These are phyloP conservation scores for Odontophorus gujanensis DNA, from an alignment of 2,113 vertebrate genomes.

Conservation along the genomic window DNA sequence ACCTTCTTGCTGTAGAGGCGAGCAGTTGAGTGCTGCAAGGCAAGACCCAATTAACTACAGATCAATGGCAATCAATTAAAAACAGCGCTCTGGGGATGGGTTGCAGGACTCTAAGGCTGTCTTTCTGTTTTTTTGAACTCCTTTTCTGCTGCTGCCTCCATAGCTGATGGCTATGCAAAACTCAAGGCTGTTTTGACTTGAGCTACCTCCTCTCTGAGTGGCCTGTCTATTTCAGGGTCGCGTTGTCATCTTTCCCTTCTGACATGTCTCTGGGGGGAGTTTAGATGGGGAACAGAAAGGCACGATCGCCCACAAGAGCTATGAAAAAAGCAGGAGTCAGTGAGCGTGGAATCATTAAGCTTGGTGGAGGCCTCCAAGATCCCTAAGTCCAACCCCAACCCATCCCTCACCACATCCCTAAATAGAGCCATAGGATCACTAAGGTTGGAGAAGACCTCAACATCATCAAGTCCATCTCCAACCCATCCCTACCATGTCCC, in stretches of 20 bases:
- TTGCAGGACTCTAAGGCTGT: too few species aligned
- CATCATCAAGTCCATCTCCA: too few species aligned
- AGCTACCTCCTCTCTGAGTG: not conserved
- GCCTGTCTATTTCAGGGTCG: not conserved
- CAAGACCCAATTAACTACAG: not conserved
- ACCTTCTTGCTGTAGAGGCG: not conserved
- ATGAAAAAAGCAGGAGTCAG: not conserved
- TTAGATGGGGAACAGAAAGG: not conserved
- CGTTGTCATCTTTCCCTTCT: not conserved
- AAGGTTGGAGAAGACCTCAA: too few species aligned
- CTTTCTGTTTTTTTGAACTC: not conserved
- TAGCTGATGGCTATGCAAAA: not conserved
- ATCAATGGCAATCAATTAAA: not conserved
- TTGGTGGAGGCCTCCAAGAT: not conserved
- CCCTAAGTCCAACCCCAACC: too few species aligned
- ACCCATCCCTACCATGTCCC: too few species aligned
- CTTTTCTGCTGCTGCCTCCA: not conserved
- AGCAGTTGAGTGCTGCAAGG: not conserved
- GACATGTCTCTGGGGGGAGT: not conserved
- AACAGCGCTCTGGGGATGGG: not conserved
- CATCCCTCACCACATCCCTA: too few species aligned
- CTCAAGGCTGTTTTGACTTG: not conserved
- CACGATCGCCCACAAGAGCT: too few species aligned
- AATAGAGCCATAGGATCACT: too few species aligned
- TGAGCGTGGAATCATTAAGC: not conserved